These are phyloP conservation scores for Chaenocephalus aceratus DNA, from an alignment of 2,113 vertebrate species.

Conservation along the genomic window DNA sequence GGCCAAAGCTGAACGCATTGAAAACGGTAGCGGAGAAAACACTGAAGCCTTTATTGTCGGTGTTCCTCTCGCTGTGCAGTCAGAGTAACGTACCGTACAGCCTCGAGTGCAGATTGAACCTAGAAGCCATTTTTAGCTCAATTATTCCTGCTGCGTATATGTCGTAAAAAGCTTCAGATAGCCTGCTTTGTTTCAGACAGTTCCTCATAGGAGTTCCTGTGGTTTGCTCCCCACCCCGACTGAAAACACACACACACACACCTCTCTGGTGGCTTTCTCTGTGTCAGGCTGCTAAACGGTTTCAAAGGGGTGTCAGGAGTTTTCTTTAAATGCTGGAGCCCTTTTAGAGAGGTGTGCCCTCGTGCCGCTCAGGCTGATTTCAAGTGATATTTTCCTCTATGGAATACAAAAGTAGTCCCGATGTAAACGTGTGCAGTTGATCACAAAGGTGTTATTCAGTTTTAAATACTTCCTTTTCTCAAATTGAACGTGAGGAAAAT, in stretches of 20 bases:
- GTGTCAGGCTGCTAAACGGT: constrained; percentile 28
- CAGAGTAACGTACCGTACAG: background rate
- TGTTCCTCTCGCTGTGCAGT: background rate
- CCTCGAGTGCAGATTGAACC: background rate
- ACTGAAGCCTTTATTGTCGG: constrained; percentile 46
- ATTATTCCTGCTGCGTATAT: constrained; percentile 12
- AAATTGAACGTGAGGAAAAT: too few species aligned
- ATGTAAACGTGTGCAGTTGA: background rate
- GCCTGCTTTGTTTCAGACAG: constrained; percentile 2
- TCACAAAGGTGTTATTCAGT: background rate
- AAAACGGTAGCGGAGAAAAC: constrained; percentile 36
- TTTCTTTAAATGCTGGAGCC: constrained; percentile 24
- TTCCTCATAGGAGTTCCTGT: constrained; percentile 24
- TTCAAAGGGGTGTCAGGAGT: background rate
- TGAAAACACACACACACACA: constrained; percentile 1
- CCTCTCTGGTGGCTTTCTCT: constrained; percentile 40
- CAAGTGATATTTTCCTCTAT: background rate
- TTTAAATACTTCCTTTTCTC: background rate
- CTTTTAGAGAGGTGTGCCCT: background rate
- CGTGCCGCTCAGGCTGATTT: constrained; percentile 4
- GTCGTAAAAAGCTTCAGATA: background rate
- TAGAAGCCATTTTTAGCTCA: background rate
- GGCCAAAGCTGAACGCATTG: constrained; percentile 2
- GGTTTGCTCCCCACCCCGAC: constrained; percentile 26
- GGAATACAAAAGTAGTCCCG: background rate